phyloP scores from a whole-genome alignment of 2,888 invertebrate species.

The Autographa gamma region DNA sequence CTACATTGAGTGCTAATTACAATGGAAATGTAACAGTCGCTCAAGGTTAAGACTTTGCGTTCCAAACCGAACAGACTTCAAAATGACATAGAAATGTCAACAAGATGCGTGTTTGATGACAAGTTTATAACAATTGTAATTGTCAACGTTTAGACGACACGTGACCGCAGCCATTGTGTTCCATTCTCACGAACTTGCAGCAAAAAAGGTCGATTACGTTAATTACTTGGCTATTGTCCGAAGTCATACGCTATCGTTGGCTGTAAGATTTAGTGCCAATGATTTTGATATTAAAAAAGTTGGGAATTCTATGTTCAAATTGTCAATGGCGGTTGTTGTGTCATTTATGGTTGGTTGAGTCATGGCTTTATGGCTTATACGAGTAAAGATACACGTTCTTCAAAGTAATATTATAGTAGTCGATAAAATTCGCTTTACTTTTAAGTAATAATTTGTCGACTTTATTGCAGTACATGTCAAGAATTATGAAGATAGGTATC shows the following conservation, averaged over 20 bases:
- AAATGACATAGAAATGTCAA: constrained; percentile 17
- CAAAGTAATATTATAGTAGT: neutral
- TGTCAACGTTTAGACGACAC: constrained; percentile 39
- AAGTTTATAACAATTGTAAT: constrained; percentile 34
- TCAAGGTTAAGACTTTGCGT: neutral
- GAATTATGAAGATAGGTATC: neutral
- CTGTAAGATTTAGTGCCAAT: constrained; percentile 7
- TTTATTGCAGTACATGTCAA: neutral
- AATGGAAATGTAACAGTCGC: neutral
- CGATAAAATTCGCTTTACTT: neutral
- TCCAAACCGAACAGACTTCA: neutral
- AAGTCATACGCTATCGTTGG: constrained; percentile 12
- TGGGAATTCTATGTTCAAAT: neutral
- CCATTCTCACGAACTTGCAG: constrained; percentile 28
- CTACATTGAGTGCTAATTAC: neutral
- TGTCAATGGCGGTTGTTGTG: neutral
- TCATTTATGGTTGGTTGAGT: neutral
- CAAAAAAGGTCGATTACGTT: constrained; percentile 23
- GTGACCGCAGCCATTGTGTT: constrained; percentile 38
- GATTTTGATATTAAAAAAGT: constrained; percentile 1
- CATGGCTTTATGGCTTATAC: neutral
- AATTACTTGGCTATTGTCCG: constrained; percentile 27
- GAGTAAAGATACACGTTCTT: neutral
- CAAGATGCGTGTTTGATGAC: constrained; percentile 18
- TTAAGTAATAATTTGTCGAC: neutral